These are phyloP conservation scores for Lordiphosa stackelbergi DNA, from an alignment of 1,140 invertebrate species.

Conservation along the genomic window DNA sequence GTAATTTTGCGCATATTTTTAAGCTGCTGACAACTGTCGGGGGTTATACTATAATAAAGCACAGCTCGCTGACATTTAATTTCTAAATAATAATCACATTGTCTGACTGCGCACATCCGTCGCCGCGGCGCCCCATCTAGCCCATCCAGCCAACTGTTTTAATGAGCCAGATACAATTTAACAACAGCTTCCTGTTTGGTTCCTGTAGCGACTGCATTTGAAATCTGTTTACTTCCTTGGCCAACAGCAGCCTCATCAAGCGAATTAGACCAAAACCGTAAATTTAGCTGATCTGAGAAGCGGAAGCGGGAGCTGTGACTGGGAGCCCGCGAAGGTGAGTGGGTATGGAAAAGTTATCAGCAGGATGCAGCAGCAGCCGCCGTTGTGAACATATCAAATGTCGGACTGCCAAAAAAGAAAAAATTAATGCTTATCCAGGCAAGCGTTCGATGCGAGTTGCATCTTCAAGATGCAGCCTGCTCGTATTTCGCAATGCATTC, in stretches of 20 bases:
- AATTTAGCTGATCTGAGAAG: constrained; percentile 66
- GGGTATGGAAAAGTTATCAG: constrained; percentile 29
- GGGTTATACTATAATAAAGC: constrained; percentile 30
- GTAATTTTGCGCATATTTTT: constrained; percentile 67
- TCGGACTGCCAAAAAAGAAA: constrained; percentile 44
- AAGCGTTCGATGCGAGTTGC: constrained; percentile 44
- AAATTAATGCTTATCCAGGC: constrained; percentile 39
- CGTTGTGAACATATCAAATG: constrained; percentile 51
- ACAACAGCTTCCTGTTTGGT: constrained; percentile 69
- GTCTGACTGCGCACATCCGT: constrained; percentile 63
- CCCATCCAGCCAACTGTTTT: constrained; percentile 42
- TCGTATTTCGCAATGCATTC: constrained; percentile 55
- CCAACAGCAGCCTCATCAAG: constrained; percentile 44
- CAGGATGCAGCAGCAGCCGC: constrained; percentile 43
- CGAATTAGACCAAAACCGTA: constrained; percentile 74
- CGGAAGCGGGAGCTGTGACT: constrained; percentile 40
- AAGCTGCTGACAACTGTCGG: constrained; percentile 67
- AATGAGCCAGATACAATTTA: constrained; percentile 70
- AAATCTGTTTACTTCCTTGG: constrained; percentile 74
- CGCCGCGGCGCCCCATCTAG: constrained; percentile 17
- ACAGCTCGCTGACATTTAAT: constrained; percentile 56
- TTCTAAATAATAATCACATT: constrained; percentile 70
- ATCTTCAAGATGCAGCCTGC: constrained; percentile 53
- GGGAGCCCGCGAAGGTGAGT: constrained; percentile 1
- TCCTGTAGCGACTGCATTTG: constrained; percentile 59